A percentile compares a stretch with the other conserved stretches of the same genome.
These are phyloP conservation scores for Zaprionus tsacasi DNA, from an alignment of 1,140 invertebrate species.

Conservation along the genomic window DNA sequence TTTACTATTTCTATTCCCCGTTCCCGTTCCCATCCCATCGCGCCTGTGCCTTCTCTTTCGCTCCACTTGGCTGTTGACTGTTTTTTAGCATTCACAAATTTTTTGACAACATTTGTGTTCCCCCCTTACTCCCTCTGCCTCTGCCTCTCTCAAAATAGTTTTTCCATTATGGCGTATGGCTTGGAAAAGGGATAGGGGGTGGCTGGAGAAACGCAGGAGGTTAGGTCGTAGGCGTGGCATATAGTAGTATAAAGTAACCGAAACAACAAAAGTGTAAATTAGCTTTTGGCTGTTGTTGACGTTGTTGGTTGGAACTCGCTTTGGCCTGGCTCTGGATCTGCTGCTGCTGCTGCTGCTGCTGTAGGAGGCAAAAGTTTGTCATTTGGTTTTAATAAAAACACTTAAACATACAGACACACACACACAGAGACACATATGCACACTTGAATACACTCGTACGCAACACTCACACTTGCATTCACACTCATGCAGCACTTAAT, in stretches of 20 bases:
- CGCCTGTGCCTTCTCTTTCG: slow-evolving; percentile 15
- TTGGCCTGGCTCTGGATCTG: slow-evolving; percentile 43
- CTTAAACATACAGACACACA: slow-evolving; percentile 56
- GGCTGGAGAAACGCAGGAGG: too few relatives aligned
- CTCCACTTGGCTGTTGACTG: slow-evolving; percentile 63
- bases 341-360: slow-evolving; percentile 32
- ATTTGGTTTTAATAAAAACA: slow-evolving; percentile 82
- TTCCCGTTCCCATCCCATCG: too few relatives aligned
- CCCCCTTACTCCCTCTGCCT: slow-evolving; percentile 42
- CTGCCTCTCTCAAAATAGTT: slow-evolving; percentile 71
- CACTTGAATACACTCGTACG: slow-evolving; percentile 29
- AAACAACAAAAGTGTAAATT: slow-evolving; percentile 82
- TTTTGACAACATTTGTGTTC: slow-evolving; percentile 77
- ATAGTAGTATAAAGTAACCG: slow-evolving; percentile 67
- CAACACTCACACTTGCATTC: slow-evolving; percentile 36
- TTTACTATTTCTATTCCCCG: too few relatives aligned
- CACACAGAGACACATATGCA: slow-evolving; percentile 18
- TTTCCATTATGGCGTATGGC: slow-evolving; percentile 70
- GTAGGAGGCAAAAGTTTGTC: slow-evolving; percentile 73
- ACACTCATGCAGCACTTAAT: slow-evolving; percentile 72
- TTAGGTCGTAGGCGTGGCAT: slow-evolving; percentile 23
- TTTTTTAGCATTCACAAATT: slow-evolving; percentile 80
- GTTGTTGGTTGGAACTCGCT: slow-evolving; percentile 59
- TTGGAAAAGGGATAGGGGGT: not conserved
- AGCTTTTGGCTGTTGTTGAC: slow-evolving; percentile 81